A percentile compares a stretch with the other conserved stretches of the same genome.
Conservation (phyloP, 2,888 invertebrate genomes). For the Limenitis camilla region DNA sequence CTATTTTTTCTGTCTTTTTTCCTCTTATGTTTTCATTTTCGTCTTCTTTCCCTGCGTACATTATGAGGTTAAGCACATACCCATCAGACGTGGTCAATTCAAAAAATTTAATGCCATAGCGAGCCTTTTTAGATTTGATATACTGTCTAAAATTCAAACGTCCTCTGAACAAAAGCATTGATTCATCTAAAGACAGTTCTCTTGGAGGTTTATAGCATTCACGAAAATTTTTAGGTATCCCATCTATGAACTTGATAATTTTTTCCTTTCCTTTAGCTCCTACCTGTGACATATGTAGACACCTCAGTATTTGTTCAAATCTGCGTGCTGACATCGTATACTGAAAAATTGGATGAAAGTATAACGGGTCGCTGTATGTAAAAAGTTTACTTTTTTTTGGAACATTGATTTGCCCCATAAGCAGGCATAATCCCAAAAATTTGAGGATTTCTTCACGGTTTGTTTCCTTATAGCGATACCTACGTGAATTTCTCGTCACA, state of each 20-base stretch:
- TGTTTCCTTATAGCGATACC: neutral
- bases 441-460: neutral
- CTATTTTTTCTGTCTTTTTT: conserved; percentile 19
- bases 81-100: conserved; percentile 29
- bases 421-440: neutral
- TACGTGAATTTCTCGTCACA: neutral
- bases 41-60: conserved; percentile 29
- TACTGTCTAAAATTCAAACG: conserved; percentile 27
- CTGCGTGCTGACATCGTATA: neutral
- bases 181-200: conserved; percentile 29
- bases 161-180: conserved; percentile 27
- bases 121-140: conserved; percentile 29
- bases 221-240: conserved; percentile 14
- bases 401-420: neutral
- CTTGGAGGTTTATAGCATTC: conserved; percentile 16
- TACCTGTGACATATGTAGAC: neutral
- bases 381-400: neutral
- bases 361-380: neutral
- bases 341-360: conserved; percentile 5
- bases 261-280: conserved; percentile 13
- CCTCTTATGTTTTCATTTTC: neutral
- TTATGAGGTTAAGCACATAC: conserved; percentile 30
- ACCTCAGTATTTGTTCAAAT: conserved; percentile 5
- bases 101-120: conserved; percentile 33
- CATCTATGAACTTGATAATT: conserved; percentile 11